Evolutionary conservation across 2,888 invertebrate species (phyloP).

Genomic region (Phorcus lineatus): DNA sequence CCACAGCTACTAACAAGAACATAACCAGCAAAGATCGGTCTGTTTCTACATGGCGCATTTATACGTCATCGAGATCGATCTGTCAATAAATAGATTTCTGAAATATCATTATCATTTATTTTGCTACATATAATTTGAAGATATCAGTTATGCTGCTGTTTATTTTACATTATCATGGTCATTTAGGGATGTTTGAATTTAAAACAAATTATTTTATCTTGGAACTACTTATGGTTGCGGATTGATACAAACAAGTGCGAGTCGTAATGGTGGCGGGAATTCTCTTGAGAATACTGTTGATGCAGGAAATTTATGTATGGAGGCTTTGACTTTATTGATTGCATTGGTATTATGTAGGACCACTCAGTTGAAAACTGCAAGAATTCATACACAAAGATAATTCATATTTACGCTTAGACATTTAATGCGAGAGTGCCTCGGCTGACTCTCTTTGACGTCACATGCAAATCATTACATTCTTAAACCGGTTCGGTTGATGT

Average conservation of each 20-base stretch:
- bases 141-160: too few species aligned
- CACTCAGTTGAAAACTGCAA: not conserved
- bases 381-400: slow-evolving; percentile 12
- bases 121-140: too few species aligned
- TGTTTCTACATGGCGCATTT: slow-evolving; percentile 37
- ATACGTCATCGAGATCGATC: slow-evolving; percentile 30
- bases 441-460: slow-evolving; percentile 1
- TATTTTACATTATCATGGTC: too few species aligned
- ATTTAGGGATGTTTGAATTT: too few species aligned
- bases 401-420: slow-evolving; percentile 6
- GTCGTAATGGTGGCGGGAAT: slow-evolving; percentile 21
- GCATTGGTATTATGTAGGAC: not conserved
- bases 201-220: not conserved
- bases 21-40: slow-evolving; percentile 34
- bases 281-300: slow-evolving; percentile 1
- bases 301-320: slow-evolving; percentile 15
- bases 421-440: not conserved
- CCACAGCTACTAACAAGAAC: slow-evolving; percentile 35
- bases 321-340: slow-evolving; percentile 6
- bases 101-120: too few species aligned
- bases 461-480: slow-evolving; percentile 7
- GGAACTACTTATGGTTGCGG: slow-evolving; percentile 16
- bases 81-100: not conserved
- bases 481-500: not conserved
- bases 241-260: slow-evolving; percentile 8